These are phyloP conservation scores for Rhingia campestris DNA, from an alignment of 2,888 invertebrate genomes.

Conservation along the genomic window DNA sequence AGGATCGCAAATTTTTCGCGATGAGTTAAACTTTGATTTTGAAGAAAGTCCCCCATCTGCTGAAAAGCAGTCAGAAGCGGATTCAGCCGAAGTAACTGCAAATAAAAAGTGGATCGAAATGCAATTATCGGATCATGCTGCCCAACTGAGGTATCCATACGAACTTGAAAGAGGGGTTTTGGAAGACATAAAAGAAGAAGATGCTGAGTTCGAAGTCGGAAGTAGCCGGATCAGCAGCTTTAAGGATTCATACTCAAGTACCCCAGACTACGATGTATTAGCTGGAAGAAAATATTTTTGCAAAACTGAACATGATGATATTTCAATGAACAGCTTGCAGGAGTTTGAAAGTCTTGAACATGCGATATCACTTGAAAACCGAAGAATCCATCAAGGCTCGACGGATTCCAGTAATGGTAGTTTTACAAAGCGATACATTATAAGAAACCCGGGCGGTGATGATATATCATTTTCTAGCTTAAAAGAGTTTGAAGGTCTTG, in stretches of 20 bases:
- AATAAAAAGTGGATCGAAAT: slow-evolving; percentile 95
- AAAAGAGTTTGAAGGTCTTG: slow-evolving; percentile 96
- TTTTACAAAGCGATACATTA: slow-evolving; percentile 88
- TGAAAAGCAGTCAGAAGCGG: slow-evolving; percentile 83
- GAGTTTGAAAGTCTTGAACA: slow-evolving; percentile 96
- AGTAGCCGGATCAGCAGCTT: slow-evolving; percentile 88
- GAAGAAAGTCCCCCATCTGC: slow-evolving; percentile 86
- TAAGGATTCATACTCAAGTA: slow-evolving; percentile 94
- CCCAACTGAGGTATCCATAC: slow-evolving; percentile 87
- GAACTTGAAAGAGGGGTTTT: slow-evolving; percentile 92
- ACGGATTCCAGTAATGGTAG: slow-evolving; percentile 94
- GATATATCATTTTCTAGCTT: slow-evolving; percentile 93
- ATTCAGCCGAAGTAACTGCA: slow-evolving; percentile 87
- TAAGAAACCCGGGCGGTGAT: slow-evolving; percentile 90
- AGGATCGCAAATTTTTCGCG: slow-evolving; percentile 85
- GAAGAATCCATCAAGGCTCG: slow-evolving; percentile 87
- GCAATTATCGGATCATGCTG: slow-evolving; percentile 87
- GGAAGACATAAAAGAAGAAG: slow-evolving; percentile 96
- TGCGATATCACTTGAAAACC: slow-evolving; percentile 91
- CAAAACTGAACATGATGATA: slow-evolving; percentile 92
- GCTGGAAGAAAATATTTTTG: slow-evolving; percentile 92
- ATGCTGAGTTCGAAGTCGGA: slow-evolving; percentile 94
- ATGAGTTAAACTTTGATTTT: slow-evolving; percentile 87
- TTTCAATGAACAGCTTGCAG: slow-evolving; percentile 95
- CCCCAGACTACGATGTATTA: slow-evolving; percentile 94